phyloP scores from a whole-genome alignment of 1,140 invertebrate genomes.

The Zophobas atratus region DNA sequence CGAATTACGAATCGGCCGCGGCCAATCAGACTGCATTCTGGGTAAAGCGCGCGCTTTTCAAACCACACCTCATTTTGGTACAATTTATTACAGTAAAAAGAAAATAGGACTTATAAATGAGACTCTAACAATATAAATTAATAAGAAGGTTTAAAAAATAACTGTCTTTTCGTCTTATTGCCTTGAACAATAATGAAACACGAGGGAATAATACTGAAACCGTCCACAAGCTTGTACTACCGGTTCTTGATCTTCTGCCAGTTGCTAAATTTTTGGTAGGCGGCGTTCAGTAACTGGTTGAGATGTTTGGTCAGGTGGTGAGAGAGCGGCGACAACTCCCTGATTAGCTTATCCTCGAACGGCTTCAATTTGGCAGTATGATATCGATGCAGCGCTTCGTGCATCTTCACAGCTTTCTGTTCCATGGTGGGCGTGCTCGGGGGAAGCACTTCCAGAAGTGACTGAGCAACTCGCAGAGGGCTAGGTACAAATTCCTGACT shows the following conservation, averaged over 20 bases:
- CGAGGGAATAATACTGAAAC: conserved; percentile 39
- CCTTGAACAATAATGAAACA: conserved; percentile 42
- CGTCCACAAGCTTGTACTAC: conserved; percentile 67
- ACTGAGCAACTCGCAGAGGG: conserved; percentile 88
- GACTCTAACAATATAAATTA: conserved; percentile 41
- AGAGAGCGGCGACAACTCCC: conserved; percentile 84
- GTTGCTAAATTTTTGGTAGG: conserved; percentile 85
- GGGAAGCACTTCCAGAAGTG: conserved; percentile 97
- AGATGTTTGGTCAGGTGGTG: conserved; percentile 89
- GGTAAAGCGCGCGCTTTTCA: background rate
- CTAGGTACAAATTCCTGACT: conserved; percentile 86
- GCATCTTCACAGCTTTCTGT: conserved; percentile 88
- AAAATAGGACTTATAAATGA: conserved; percentile 40
- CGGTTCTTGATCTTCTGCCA: conserved; percentile 87
- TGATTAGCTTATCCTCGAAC: conserved; percentile 86
- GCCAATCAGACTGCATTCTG: background rate
- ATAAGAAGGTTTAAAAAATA: conserved; percentile 37
- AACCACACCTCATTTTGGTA: conserved; percentile 8
- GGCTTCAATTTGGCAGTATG: conserved; percentile 88
- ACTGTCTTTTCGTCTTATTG: conserved; percentile 36
- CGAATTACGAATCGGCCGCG: background rate
- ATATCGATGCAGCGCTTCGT: conserved; percentile 90
- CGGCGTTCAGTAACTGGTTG: conserved; percentile 86
- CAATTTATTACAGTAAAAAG: conserved; percentile 38
- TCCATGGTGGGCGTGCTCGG: conserved; percentile 84